These are phyloP conservation scores for Casuarius casuarius DNA, from an alignment of 2,113 vertebrate species.

Conservation along the genomic window DNA sequence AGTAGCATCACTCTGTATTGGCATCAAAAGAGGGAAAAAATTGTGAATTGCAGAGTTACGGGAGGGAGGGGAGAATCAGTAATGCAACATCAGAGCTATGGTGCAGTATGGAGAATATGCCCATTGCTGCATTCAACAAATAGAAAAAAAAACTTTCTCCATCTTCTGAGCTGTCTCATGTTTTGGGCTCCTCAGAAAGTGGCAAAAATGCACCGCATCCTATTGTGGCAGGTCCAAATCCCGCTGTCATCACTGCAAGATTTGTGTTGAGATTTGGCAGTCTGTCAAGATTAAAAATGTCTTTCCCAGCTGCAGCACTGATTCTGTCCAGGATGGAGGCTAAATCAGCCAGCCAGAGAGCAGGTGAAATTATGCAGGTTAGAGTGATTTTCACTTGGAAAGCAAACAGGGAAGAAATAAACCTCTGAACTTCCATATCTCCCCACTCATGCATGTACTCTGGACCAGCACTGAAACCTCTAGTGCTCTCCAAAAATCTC, in stretches of 20 bases:
- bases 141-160: neutral
- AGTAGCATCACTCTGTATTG: neutral
- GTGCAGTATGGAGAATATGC: accelerated
- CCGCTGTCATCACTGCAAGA: neutral
- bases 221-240: neutral
- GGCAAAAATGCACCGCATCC: neutral
- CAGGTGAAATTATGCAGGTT: neutral
- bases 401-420: neutral
- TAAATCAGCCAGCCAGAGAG: neutral
- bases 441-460: neutral
- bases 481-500: neutral
- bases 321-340: neutral
- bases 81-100: neutral
- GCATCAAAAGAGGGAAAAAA: neutral
- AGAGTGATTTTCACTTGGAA: neutral
- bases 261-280: neutral
- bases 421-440: neutral
- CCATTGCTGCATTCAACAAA: too few relatives aligned
- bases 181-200: neutral
- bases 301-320: neutral
- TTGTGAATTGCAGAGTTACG: neutral
- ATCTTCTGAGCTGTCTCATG: neutral
- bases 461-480: neutral
- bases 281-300: neutral
- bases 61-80: neutral